Evolutionary conservation across 1,140 invertebrate species (phyloP), one percentile per base, ranked within the genome.

Genomic region (Rhysida immarginata): DNA sequence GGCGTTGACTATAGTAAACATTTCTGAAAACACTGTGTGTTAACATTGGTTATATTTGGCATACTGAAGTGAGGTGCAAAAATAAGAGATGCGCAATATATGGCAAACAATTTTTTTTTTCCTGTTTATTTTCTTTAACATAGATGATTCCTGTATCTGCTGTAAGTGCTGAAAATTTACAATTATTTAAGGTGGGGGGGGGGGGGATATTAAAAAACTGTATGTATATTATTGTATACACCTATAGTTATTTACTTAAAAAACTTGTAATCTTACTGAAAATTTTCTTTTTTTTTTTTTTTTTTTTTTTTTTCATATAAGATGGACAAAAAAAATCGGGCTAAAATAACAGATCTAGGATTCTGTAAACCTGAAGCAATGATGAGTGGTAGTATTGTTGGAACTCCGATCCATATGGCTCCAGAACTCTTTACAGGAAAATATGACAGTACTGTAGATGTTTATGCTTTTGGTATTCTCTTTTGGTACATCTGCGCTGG

Each of bases 401-500:
- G 88, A 18, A 92, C 88, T 5, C 89, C 88, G 0, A 85, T 92
- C 57, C 88, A 93, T 65, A 93, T 94, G 89, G 87, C 88, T 26
- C 89, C 89, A 0, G 88, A 94, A 72, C 74, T 94, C 21, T 77
- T 91, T 44, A 81, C 79, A 42, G 83, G 84, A 0, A 77, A 81
- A 59, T 93, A 93, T 64, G 85, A 90, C 64, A 85, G 81, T 61
- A 81, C 81, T 57, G 88, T 94, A 16, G 88, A 94, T 66, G 82
- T 92, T 1, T 93, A 92, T 67, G 88, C 88, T 1, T 93, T 94
- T 70, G 89, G 88, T 1, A 87, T 94, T 53, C 69, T 93, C 21
- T 90, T 92, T 69, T 93, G 88, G 89, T 91, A 90, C 61, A 77
- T 91, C 53, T 91, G 87, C 72, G 81, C 87, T 2, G 87, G 87